Percentiles rank a stretch among this genome's conserved stretches.
phyloP scores from a whole-genome alignment of 2,113 vertebrate species.

The Merops nubicus region DNA sequence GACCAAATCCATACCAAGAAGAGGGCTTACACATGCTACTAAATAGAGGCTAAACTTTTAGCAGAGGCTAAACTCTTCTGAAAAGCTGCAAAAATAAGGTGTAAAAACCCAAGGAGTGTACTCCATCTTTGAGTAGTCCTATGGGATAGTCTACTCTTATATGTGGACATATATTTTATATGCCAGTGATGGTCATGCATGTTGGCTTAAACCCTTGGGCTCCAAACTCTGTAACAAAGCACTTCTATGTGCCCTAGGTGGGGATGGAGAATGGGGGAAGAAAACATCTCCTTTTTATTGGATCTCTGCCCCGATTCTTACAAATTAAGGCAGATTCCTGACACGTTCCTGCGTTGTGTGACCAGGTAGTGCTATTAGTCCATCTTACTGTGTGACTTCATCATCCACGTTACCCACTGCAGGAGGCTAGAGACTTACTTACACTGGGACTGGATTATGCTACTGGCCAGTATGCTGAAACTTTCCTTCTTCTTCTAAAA shows the following conservation, averaged over 20 bases:
- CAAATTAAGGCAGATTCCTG: not conserved
- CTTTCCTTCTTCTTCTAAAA: not conserved
- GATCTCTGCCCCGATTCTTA: not conserved
- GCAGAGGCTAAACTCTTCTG: too few relatives aligned
- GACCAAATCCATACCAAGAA: not conserved
- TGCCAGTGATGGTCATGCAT: accelerated
- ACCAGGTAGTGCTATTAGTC: not conserved
- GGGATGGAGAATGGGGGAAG: not conserved
- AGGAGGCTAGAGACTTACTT: not conserved
- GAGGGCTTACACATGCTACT: not conserved
- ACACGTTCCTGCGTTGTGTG: not conserved
- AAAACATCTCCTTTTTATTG: not conserved
- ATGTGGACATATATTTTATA: not conserved
- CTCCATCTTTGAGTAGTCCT: not conserved
- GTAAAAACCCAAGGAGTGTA: not conserved
- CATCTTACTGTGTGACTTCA: not conserved
- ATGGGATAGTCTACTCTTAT: not conserved
- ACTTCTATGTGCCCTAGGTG: accelerated
- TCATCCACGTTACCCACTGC: accelerated
- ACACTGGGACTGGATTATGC: not conserved
- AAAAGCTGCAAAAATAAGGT: not conserved
- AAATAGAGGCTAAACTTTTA: not conserved
- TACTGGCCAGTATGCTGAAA: not conserved
- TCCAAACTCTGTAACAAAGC: not conserved
- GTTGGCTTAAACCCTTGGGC: not conserved